Conservation (phyloP, 2,797 vertebrate genomes). For the Peromyscus attwateri region DNA sequence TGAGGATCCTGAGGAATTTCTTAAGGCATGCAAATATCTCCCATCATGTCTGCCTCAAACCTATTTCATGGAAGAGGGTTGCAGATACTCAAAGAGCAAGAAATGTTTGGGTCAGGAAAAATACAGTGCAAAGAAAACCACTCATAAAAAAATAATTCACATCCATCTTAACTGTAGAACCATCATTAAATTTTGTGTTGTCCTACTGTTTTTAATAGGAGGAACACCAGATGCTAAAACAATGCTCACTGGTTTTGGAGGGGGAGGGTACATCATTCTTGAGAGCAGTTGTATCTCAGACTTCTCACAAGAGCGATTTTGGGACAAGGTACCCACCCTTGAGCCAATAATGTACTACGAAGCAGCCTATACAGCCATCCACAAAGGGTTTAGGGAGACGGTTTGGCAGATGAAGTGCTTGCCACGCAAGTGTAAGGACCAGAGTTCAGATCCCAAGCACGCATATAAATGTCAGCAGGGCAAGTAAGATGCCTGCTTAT, state of each 20-base stretch:
- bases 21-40: not conserved
- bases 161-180: not conserved
- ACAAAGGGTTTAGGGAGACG: not conserved
- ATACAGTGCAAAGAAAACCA: not conserved
- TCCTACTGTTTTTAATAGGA: not conserved
- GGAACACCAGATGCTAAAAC: not conserved
- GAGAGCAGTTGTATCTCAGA: not conserved
- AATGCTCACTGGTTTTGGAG: not conserved
- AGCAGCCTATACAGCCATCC: not conserved
- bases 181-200: slow-evolving; percentile 15
- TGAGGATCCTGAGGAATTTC: slow-evolving; percentile 15
- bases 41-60: slow-evolving; percentile 1
- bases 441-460: not conserved
- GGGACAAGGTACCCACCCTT: not conserved
- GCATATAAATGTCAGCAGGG: not conserved
- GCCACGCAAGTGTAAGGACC: not conserved
- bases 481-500: not conserved
- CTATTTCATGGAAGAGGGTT: slow-evolving; percentile 25
- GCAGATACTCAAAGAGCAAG: not conserved
- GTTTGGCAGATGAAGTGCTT: not conserved
- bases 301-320: not conserved
- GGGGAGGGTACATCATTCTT: not conserved
- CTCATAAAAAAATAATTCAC: not conserved
- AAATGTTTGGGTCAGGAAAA: not conserved
- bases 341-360: not conserved